Evolutionary conservation across 23 tunicate species (phyloP).

Genomic region (Phallusia fumigata): DNA sequence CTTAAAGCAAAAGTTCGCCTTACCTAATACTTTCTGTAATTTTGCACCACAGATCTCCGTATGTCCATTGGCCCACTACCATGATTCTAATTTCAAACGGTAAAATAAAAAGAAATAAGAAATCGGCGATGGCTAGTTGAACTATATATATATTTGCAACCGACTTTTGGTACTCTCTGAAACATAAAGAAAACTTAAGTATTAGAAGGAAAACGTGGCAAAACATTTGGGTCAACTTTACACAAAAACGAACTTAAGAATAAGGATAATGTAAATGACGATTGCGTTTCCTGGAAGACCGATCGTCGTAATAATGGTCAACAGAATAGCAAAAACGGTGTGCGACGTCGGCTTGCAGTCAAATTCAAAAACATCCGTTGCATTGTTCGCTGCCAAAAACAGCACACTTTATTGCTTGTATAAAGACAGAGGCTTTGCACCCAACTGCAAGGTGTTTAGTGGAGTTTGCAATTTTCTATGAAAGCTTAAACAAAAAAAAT

Average conservation of each 20-base stretch:
- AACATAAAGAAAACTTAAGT: neutral
- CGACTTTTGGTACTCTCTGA: conserved; percentile 83
- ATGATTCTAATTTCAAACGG: conserved; percentile 62
- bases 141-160: conserved; percentile 81
- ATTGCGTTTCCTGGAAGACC: conserved; percentile 63
- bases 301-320: conserved; percentile 44
- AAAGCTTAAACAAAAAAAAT: no score
- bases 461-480: no score
- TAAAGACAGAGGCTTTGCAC: no score
- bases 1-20: no score
- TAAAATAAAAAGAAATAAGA: conserved; percentile 65
- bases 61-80: conserved; percentile 47
- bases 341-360: neutral
- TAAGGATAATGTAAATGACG: conserved; percentile 44
- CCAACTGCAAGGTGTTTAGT: no score
- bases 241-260: conserved; percentile 20
- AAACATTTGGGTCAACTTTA: neutral
- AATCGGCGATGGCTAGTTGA: conserved; percentile 87
- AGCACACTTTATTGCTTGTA: no score
- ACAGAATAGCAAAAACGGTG: conserved; percentile 40
- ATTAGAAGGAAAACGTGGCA: neutral
- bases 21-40: conserved; percentile 72
- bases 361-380: neutral
- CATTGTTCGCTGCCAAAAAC: neutral
- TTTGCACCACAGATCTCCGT: conserved; percentile 78